Evolutionary conservation across 1,140 invertebrate genomes (phyloP).

Genomic region (Rhopalosiphum maidis): DNA sequence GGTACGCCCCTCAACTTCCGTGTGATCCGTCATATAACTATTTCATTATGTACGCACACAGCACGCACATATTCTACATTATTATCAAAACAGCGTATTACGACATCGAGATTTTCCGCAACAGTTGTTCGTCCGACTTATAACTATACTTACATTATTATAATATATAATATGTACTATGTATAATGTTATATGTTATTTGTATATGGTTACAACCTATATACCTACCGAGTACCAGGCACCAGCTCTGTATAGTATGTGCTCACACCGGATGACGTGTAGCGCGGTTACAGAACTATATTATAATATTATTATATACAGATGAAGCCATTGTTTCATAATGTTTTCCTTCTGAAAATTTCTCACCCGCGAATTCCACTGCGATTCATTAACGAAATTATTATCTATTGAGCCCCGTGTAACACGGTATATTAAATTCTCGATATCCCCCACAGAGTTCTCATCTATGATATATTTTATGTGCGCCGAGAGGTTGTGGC

Average conservation of each 20-base stretch:
- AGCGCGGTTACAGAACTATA: not conserved
- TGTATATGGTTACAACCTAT: not conserved
- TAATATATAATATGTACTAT: not conserved
- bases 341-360: not conserved
- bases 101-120: not conserved
- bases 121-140: not conserved
- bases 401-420: not conserved
- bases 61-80: not conserved
- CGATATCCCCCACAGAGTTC: not conserved
- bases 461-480: not conserved
- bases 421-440: not conserved
- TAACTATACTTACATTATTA: not conserved
- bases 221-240: too few relatives aligned
- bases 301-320: not conserved
- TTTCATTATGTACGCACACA: not conserved
- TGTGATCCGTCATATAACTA: constrained; percentile 13
- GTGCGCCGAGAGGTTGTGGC: not conserved
- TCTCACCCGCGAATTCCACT: constrained; percentile 22
- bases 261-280: constrained; percentile 4
- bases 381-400: not conserved
- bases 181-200: not conserved
- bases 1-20: not conserved
- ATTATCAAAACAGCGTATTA: not conserved
- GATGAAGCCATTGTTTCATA: not conserved
- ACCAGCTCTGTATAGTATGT: not conserved